Evolutionary conservation across 2,888 invertebrate genomes (phyloP), one percentile per base, ranked within the genome.

Genomic region (Drosophila robusta): DNA sequence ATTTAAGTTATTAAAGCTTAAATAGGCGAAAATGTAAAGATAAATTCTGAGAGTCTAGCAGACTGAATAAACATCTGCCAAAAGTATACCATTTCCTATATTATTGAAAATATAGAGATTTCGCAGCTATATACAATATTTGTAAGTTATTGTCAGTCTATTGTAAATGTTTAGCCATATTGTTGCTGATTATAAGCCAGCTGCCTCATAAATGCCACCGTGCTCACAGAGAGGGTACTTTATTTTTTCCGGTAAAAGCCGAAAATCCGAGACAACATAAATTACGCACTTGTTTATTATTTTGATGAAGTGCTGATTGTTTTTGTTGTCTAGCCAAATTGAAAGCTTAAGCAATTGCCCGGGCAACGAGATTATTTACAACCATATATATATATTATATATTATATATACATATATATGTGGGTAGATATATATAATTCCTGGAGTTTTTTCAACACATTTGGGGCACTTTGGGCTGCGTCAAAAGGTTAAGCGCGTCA

Each of bases 261-360:
- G 22, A 36, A n/a, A 54, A 47, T 6, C 56, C 44, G 55, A 61
- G 70, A 58, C 51, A 58, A 32, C 44, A 63, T 58, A 58, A 73
- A 75, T 78, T 62, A 69, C 55, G 68, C 52, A 65, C 71, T 80
- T 78, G 80, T 78, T 80, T 82, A 72, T 78, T 82, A 64, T 80
- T 80, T 75, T 68, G 71, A 77, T 79, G 47, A 71, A 81, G 79
- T 71, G 70, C 74, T 66, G 63, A 70, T 78, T 68, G 68, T 66
- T 57, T 51, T 64, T 66, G 68, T 57, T 70, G 50, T 70, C 64
- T 46, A 32, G 36, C 45, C 51, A 56, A 70, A 69, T 63, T 58
- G 45, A 68, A 66, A 69, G 71, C 60, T 62, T 55, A 65, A 66
- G 63, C 39, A 67, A 79, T 66, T 64, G 55, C 73, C 80, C 62